Evolutionary conservation across 2,888 invertebrate genomes (phyloP).

Genomic region (Platerodrilus igneus): DNA sequence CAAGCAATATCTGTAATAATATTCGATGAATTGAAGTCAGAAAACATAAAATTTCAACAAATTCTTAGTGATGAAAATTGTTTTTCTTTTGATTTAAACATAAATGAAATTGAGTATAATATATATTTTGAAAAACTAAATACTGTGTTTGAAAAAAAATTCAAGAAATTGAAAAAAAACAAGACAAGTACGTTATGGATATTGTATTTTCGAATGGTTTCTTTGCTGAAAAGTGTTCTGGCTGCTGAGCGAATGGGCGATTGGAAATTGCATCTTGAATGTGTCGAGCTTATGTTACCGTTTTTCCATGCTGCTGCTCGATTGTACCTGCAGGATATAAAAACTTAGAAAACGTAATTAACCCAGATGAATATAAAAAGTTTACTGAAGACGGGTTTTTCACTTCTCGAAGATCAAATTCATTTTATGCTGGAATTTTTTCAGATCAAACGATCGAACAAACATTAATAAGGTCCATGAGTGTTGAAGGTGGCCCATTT

Average conservation of each 20-base stretch:
- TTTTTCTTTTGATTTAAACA: too few relatives aligned
- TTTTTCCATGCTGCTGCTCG: conserved; percentile 30
- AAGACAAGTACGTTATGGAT: neutral
- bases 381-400: conserved; percentile 19
- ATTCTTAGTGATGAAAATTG: too few relatives aligned
- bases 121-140: too few relatives aligned
- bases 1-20: too few relatives aligned
- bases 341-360: too few relatives aligned
- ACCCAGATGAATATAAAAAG: conserved; percentile 17
- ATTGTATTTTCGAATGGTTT: too few relatives aligned
- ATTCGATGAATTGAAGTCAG: too few relatives aligned
- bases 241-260: conserved; percentile 23
- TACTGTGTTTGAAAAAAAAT: too few relatives aligned
- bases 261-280: conserved; percentile 24
- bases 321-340: conserved; percentile 27
- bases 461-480: conserved; percentile 23
- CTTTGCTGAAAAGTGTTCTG: conserved; percentile 11
- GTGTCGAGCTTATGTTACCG: conserved; percentile 28
- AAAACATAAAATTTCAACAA: too few relatives aligned
- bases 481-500: conserved; percentile 23
- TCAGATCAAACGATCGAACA: conserved; percentile 29
- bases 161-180: neutral
- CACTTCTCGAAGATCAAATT: conserved; percentile 23
- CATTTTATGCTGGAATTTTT: conserved; percentile 26
- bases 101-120: too few relatives aligned